Evolutionary conservation across 2,888 invertebrate genomes (phyloP).

Genomic region (Chymomyza fuscimana): DNA sequence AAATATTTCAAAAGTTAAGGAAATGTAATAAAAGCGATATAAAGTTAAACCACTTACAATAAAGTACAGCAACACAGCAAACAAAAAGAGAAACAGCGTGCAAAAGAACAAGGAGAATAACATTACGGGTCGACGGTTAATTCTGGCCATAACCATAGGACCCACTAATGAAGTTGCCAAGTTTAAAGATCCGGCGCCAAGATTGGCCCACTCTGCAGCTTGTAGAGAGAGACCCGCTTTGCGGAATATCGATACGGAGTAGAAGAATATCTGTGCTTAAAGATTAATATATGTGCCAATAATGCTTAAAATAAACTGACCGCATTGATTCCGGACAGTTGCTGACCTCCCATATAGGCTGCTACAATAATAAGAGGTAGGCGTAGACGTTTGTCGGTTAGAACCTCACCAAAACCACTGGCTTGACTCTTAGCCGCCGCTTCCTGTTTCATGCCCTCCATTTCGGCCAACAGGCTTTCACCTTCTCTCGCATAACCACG

Average conservation of each 20-base stretch:
- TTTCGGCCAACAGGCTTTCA: constrained; percentile 82
- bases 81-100: constrained; percentile 82
- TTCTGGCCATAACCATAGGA: constrained; percentile 83
- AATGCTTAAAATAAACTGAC: constrained; percentile 81
- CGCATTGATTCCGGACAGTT: constrained; percentile 94
- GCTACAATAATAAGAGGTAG: constrained; percentile 89
- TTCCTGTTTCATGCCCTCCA: constrained; percentile 83
- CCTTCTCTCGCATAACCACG: constrained; percentile 79
- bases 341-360: constrained; percentile 89
- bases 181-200: constrained; percentile 88
- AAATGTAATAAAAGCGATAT: constrained; percentile 8
- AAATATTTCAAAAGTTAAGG: constrained; percentile 38
- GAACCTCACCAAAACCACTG: constrained; percentile 84
- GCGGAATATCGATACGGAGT: constrained; percentile 89
- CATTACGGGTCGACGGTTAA: constrained; percentile 85
- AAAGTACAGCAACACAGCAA: constrained; percentile 83
- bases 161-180: constrained; percentile 85
- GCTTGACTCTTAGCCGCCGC: constrained; percentile 77
- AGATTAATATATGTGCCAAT: neutral
- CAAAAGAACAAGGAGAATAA: constrained; percentile 84
- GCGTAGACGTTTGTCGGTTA: constrained; percentile 82
- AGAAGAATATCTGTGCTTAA: constrained; percentile 84
- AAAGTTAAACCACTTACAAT: constrained; percentile 82
- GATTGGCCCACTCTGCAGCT: constrained; percentile 87
- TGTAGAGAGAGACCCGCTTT: constrained; percentile 84